Evolutionary conservation across 2,113 vertebrate genomes (phyloP).

Genomic region (Gnathonemus longibarbis): DNA sequence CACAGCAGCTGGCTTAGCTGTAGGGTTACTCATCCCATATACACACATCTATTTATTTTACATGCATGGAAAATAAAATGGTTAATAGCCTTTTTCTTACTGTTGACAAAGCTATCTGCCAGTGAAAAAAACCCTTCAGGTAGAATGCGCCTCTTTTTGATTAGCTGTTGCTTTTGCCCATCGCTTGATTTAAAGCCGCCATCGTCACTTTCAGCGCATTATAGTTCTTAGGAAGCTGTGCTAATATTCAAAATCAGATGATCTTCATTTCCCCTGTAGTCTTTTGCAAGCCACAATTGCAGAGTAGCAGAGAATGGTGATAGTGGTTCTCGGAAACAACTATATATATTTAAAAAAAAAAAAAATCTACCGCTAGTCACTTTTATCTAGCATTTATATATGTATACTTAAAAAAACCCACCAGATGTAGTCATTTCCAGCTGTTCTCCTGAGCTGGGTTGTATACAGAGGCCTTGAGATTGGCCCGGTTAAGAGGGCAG

Average conservation of each 20-base stretch:
- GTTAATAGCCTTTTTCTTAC: neutral
- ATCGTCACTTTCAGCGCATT: neutral
- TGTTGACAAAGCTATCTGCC: neutral
- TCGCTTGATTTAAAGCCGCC: neutral
- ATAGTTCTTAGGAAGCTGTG: neutral
- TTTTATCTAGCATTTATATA: neutral
- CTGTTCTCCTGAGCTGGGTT: neutral
- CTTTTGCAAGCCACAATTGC: neutral
- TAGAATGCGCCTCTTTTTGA: neutral
- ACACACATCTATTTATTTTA: neutral
- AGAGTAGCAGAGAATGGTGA: neutral
- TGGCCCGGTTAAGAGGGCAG: neutral
- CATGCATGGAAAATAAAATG: neutral
- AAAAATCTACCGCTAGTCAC: neutral
- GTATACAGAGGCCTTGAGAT: neutral
- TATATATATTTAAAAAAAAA: neutral
- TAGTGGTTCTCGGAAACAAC: neutral
- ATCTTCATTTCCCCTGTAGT: neutral
- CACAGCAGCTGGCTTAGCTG: neutral
- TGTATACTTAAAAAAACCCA: neutral
- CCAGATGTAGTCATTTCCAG: neutral
- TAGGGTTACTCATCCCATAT: neutral
- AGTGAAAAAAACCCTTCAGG: neutral
- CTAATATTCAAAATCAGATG: neutral
- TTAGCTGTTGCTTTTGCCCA: neutral